Percentiles rank a stretch among this genome's conserved stretches.
phyloP scores from a whole-genome alignment of 35 echinoderm and acorn worm genomes.

The Chiridota heheva region DNA sequence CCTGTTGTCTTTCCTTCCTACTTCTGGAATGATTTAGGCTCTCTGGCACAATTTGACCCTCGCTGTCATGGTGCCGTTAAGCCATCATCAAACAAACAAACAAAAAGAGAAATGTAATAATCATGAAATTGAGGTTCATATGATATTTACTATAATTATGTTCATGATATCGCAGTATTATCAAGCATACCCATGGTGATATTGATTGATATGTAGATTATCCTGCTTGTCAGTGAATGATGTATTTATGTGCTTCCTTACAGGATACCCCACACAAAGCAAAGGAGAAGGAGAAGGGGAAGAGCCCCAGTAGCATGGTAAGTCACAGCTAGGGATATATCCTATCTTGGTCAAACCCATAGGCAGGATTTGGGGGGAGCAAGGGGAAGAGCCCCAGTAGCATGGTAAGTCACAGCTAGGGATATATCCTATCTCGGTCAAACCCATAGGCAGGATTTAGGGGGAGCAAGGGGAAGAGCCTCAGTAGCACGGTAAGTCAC shows the following conservation, averaged over 20 bases:
- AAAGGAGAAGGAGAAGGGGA: conserved; percentile 98
- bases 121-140: background rate
- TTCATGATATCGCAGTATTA: background rate
- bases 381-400: too few relatives aligned
- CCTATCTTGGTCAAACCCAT: background rate
- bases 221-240: background rate
- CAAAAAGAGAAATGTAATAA: background rate
- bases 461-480: too few relatives aligned
- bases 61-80: too few relatives aligned
- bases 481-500: too few relatives aligned
- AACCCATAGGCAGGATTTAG: too few relatives aligned
- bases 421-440: too few relatives aligned
- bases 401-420: too few relatives aligned
- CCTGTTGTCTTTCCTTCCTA: too few relatives aligned
- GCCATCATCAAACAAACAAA: too few relatives aligned
- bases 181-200: background rate
- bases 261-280: conserved; percentile 95
- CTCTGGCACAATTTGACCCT: too few relatives aligned
- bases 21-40: too few relatives aligned
- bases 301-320: conserved; percentile 93
- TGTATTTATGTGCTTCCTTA: too few relatives aligned
- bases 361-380: background rate
- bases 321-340: background rate
- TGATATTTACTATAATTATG: background rate
- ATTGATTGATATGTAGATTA: background rate